These are phyloP conservation scores for Lonchura striata DNA, from an alignment of 2,113 vertebrate species.

Conservation along the genomic window DNA sequence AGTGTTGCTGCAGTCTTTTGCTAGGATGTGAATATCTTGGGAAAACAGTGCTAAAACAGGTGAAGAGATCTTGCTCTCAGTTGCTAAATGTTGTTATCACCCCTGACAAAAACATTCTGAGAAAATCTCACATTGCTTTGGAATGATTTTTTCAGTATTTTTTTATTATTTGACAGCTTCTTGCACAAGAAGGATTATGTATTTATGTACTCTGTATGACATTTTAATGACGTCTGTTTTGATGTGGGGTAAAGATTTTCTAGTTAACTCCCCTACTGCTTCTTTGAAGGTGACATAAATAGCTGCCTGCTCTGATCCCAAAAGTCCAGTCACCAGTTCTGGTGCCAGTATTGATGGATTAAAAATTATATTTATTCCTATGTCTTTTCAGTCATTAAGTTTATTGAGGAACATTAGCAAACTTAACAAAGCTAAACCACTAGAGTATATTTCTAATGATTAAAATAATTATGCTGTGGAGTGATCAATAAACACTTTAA, in stretches of 20 bases:
- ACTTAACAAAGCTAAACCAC: neutral
- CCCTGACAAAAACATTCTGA: neutral
- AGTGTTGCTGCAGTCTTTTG: neutral
- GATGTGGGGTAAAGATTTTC: neutral
- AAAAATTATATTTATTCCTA: neutral
- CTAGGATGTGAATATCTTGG: neutral
- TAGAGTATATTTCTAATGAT: neutral
- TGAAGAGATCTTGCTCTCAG: neutral
- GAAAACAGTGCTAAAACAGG: neutral
- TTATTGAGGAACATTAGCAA: neutral
- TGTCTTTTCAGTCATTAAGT: neutral
- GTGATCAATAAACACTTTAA: neutral
- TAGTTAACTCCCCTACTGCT: neutral
- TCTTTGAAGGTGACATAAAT: neutral
- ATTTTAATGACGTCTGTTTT: neutral
- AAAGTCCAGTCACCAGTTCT: neutral
- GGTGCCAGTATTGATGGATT: neutral
- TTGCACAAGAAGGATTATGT: neutral
- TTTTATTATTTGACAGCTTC: neutral
- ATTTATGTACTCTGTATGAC: neutral
- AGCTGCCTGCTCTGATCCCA: neutral
- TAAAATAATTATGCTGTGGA: neutral
- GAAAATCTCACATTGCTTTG: neutral
- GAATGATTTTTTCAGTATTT: neutral
- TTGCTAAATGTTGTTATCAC: neutral